These are phyloP conservation scores for Microplitis mediator DNA, from an alignment of 1,140 invertebrate species.

Conservation along the genomic window DNA sequence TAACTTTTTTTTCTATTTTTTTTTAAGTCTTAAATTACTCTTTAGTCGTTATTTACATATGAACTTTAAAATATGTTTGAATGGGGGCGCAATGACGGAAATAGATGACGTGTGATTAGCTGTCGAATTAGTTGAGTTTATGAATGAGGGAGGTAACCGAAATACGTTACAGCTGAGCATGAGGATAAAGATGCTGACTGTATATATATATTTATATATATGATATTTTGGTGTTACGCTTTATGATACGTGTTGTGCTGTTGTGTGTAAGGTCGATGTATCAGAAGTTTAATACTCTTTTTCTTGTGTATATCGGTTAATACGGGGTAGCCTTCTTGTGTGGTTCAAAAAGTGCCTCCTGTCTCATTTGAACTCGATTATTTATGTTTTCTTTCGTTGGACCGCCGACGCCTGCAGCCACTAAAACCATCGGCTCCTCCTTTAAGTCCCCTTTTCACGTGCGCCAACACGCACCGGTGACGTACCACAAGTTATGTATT, in stretches of 20 bases:
- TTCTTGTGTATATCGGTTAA: background rate
- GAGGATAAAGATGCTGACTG: too few species aligned
- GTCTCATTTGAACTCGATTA: constrained; percentile 65
- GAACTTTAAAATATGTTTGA: too few species aligned
- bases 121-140: constrained; percentile 25
- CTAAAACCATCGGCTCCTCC: constrained; percentile 56
- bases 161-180: constrained; percentile 3
- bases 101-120: background rate
- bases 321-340: constrained; percentile 44
- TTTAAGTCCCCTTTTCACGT: constrained; percentile 36
- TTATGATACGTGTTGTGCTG: too few species aligned
- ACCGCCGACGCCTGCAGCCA: constrained; percentile 57
- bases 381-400: constrained; percentile 63
- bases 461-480: constrained; percentile 26
- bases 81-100: background rate
- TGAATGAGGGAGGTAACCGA: constrained; percentile 8
- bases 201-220: too few species aligned
- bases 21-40: background rate
- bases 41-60: too few species aligned
- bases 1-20: background rate
- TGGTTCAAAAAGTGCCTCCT: constrained; percentile 48
- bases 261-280: background rate
- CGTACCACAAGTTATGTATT: background rate
- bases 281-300: background rate
- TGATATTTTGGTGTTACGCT: too few species aligned